phyloP scores from a whole-genome alignment of 2,113 vertebrate species.

The Nerophis lumbriciformis region DNA sequence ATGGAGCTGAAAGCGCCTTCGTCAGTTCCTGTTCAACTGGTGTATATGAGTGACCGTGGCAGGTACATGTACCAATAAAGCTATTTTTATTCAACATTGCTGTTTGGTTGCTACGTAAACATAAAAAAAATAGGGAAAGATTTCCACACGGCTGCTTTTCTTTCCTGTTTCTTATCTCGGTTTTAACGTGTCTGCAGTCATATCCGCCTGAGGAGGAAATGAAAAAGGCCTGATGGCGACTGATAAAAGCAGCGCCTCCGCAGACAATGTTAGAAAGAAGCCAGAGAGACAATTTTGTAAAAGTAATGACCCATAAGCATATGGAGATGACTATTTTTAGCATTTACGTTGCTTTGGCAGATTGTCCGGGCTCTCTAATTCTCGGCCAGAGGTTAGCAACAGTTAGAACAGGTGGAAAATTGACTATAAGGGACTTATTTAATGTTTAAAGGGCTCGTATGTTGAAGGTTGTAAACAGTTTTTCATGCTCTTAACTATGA shows the following conservation, averaged over 20 bases:
- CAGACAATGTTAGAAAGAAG: slow-evolving; percentile 52
- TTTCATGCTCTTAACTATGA: too few relatives aligned
- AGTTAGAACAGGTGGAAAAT: too few relatives aligned
- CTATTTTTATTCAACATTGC: slow-evolving; percentile 59
- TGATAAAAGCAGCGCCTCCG: slow-evolving; percentile 27
- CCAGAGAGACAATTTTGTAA: slow-evolving; percentile 11
- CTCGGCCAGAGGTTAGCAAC: too few relatives aligned
- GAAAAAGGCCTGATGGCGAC: slow-evolving; percentile 41
- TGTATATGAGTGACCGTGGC: slow-evolving; percentile 41
- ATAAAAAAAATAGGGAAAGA: neutral
- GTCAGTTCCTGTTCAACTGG: slow-evolving; percentile 37
- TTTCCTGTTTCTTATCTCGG: slow-evolving; percentile 35
- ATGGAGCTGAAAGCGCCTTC: slow-evolving; percentile 35
- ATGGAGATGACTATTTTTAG: too few relatives aligned
- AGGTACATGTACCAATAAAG: slow-evolving; percentile 60
- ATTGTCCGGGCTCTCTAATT: too few relatives aligned
- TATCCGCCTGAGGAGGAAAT: slow-evolving; percentile 64
- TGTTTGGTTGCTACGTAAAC: slow-evolving; percentile 5
- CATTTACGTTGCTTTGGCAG: too few relatives aligned
- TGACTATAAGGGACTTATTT: too few relatives aligned
- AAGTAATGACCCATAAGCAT: too few relatives aligned
- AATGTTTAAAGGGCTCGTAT: too few relatives aligned
- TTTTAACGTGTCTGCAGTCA: slow-evolving; percentile 32
- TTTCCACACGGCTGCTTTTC: neutral
- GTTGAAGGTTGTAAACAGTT: too few relatives aligned